phyloP scores from a whole-genome alignment of 2,113 vertebrate species.

The Seriola rivoliana region DNA sequence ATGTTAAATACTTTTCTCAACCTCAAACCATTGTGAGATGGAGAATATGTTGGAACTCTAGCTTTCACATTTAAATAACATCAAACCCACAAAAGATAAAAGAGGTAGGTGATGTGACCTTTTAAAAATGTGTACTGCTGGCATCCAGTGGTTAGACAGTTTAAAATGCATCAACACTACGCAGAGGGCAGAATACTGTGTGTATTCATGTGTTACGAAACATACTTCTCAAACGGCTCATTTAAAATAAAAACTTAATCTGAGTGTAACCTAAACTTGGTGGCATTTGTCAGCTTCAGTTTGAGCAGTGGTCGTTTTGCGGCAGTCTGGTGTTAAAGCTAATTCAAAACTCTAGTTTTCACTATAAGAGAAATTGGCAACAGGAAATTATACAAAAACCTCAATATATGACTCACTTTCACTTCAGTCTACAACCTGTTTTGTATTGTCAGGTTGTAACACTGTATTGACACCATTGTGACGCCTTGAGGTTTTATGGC shows the following conservation, averaged over 20 bases:
- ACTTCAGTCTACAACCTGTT: slow-evolving; percentile 1
- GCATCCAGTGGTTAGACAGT: slow-evolving; percentile 64
- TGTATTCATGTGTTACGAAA: not conserved
- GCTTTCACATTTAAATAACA: slow-evolving; percentile 25
- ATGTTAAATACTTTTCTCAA: slow-evolving; percentile 8
- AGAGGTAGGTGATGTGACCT: slow-evolving; percentile 78
- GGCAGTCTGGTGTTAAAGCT: slow-evolving; percentile 54
- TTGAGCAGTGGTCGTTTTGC: slow-evolving; percentile 44
- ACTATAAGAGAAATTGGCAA: slow-evolving; percentile 54
- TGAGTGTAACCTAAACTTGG: not conserved
- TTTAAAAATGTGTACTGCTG: slow-evolving; percentile 69
- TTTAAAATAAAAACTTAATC: not conserved
- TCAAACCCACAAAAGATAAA: slow-evolving; percentile 49
- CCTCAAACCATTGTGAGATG: slow-evolving; percentile 20
- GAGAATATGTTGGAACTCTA: slow-evolving; percentile 36
- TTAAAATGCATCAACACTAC: slow-evolving; percentile 31
- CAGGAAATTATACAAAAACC: slow-evolving; percentile 28
- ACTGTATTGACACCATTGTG: not conserved
- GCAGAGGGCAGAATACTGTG: slow-evolving; percentile 47
- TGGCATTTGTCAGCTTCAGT: slow-evolving; percentile 38
- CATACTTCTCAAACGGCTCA: not conserved
- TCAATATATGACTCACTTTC: not conserved
- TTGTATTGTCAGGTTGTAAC: not conserved
- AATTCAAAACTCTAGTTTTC: not conserved
- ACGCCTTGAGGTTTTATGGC: slow-evolving; percentile 35